Percentiles rank a stretch among this genome's conserved stretches.
phyloP scores from a whole-genome alignment of 2,797 vertebrate genomes.

The Chloroceryle inda region DNA sequence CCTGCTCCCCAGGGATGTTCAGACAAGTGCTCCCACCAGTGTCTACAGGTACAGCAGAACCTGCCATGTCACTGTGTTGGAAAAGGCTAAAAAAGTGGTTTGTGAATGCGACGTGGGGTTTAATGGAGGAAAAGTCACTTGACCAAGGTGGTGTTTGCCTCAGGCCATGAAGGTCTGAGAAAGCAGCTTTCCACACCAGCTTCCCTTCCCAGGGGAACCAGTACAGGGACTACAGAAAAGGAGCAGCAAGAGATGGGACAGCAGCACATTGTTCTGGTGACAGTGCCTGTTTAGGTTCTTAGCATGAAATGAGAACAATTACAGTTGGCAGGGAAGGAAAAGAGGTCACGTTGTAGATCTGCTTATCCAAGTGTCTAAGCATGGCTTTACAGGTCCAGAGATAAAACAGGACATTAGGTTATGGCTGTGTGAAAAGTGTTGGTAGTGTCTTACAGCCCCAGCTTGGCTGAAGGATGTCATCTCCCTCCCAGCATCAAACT shows the following conservation, averaged over 20 bases:
- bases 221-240: accelerated
- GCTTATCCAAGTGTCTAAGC: background rate
- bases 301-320: background rate
- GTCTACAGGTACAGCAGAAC: background rate
- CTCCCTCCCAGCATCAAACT: background rate
- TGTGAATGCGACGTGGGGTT: accelerated
- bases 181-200: background rate
- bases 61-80: accelerated
- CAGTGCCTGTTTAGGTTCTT: background rate
- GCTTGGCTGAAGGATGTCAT: background rate
- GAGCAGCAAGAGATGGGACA: background rate
- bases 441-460: background rate
- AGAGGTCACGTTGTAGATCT: background rate
- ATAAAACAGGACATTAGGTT: background rate
- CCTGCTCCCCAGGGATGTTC: background rate
- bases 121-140: background rate
- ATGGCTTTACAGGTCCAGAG: background rate
- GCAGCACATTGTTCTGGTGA: accelerated
- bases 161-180: background rate
- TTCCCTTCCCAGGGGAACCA: background rate
- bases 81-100: background rate
- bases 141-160: background rate
- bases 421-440: accelerated
- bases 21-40: background rate
- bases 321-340: background rate